Base-by-base conservation (phyloP, 2,888 invertebrate genomes). In the Epinotia nisella region DNA sequence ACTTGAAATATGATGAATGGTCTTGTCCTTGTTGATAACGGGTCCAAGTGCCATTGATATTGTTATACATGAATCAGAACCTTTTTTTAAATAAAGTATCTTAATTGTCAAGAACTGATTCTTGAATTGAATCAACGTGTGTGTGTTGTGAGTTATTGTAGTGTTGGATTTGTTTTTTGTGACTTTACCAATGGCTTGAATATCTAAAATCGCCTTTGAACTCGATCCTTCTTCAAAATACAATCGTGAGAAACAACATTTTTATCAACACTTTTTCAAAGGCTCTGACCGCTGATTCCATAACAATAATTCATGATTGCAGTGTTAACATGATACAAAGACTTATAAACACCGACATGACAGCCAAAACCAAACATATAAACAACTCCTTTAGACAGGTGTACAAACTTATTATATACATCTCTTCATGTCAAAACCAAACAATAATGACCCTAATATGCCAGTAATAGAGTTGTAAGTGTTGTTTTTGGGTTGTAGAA, bases 321-420 rank as follows among this genome's bases (percentile, higher is more conserved):
- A 56, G 61, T 72, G 72, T 62, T 69, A 69, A 68, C 73, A 64
- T 53, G 68, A 73, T 73, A 68, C 67, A 90, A 87, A 87, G 84
- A 81, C 79, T 85, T 78, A 88, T 88, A 89, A 88, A 89, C 86
- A 84, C 86, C 81, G 81, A 77, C 85, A 86, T 87, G 87, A 87
- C 84, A 84, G 82, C 85, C 85, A 84, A 81, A 84, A 77, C 78
- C 75, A 76, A 77, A 76, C 73, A 76, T 76, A 77, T 78, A 84
- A 81, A 84, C 83, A 83, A 81, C 80, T 82, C 82, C 75, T 76
- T 78, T 71, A 49, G 60, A 77, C 82, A 83, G 80, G 79, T 81
- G 78, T 53, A 76, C 70, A 75, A 58, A 56, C 21, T 61, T 53
- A 49, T 68, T 61, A 55, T 19, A 39, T 55, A 24, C 55, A 15